Evolutionary conservation across 64 coral and sea anemone genomes (phyloP).

Genomic region (Montipora foliosa): DNA sequence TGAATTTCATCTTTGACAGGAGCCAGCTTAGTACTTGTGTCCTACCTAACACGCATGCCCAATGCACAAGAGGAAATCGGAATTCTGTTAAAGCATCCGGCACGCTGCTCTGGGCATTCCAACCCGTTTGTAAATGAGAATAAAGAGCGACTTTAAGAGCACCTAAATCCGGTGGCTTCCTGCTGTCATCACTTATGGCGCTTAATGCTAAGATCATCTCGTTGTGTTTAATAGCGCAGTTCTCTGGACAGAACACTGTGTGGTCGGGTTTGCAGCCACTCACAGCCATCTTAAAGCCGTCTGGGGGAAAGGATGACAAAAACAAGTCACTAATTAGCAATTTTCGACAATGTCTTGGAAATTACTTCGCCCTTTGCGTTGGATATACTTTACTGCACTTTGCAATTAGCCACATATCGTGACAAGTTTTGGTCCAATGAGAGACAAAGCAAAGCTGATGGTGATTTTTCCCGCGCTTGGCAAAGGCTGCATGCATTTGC

Average conservation of each 20-base stretch:
- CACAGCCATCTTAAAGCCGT: constrained; percentile 16
- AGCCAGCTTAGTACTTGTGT: constrained; percentile 38
- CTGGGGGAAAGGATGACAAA: background rate
- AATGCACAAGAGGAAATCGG: constrained; percentile 40
- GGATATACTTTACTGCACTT: too few species aligned
- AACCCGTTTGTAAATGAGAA: constrained; percentile 35
- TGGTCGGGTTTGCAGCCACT: constrained; percentile 17
- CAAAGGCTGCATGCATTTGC: too few species aligned
- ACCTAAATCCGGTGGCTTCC: constrained; percentile 24
- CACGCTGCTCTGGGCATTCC: constrained; percentile 33
- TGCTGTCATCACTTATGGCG: constrained; percentile 12
- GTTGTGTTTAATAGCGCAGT: constrained; percentile 16
- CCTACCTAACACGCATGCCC: constrained; percentile 45
- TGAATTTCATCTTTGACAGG: constrained; percentile 49
- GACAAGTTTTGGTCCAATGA: too few species aligned
- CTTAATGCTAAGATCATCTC: constrained; percentile 37
- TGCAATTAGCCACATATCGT: too few species aligned
- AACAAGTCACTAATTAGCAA: background rate
- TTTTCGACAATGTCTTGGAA: too few species aligned
- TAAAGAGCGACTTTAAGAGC: constrained; percentile 18
- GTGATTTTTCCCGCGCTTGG: too few species aligned
- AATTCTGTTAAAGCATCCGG: constrained; percentile 32
- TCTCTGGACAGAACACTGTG: constrained; percentile 33
- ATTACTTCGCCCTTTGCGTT: too few species aligned
- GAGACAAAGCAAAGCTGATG: too few species aligned